Evolutionary conservation across 2,888 invertebrate species (phyloP).

Genomic region (Acrobasis consociella): DNA sequence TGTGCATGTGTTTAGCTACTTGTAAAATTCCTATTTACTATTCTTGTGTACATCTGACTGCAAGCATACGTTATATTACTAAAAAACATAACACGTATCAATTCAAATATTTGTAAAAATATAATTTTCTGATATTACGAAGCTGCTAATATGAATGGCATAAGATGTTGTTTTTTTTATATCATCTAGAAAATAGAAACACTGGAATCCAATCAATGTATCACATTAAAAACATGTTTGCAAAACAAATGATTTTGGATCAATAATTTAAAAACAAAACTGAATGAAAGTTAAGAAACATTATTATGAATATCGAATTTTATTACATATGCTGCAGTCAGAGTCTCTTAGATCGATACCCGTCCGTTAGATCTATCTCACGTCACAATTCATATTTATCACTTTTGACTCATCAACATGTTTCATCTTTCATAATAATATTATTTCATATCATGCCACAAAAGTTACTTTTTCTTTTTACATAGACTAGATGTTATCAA

Average conservation of each 20-base stretch:
- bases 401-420: slow-evolving; percentile 11
- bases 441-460: neutral
- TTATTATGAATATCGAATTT: neutral
- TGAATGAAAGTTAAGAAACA: too few relatives aligned
- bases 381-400: slow-evolving; percentile 32
- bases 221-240: too few relatives aligned
- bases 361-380: slow-evolving; percentile 66
- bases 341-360: slow-evolving; percentile 60
- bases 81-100: neutral
- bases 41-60: neutral
- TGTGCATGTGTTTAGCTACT: slow-evolving; percentile 6
- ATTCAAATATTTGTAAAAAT: too few relatives aligned
- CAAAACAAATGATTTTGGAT: too few relatives aligned
- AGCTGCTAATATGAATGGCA: too few relatives aligned
- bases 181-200: too few relatives aligned
- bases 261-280: too few relatives aligned
- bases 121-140: too few relatives aligned
- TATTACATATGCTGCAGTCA: slow-evolving; percentile 45
- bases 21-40: slow-evolving; percentile 1
- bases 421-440: neutral
- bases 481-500: neutral
- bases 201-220: too few relatives aligned
- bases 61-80: neutral
- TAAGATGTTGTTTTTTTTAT: too few relatives aligned
- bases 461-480: neutral